phyloP scores from a whole-genome alignment of 2,888 invertebrate genomes.

The Xanthostigma xanthostigma region DNA sequence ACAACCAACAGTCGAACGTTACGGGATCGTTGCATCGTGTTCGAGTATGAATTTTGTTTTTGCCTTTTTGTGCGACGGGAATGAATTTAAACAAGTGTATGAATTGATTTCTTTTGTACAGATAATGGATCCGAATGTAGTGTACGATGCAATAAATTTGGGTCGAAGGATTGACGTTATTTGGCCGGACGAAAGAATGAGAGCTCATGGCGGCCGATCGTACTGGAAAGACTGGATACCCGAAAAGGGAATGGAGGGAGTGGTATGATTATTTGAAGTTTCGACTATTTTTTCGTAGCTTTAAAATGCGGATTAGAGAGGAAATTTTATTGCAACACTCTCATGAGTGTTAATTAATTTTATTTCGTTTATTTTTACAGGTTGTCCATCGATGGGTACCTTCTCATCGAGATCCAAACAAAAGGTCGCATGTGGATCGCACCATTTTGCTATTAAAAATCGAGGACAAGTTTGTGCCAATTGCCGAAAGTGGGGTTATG shows the following conservation, averaged over 20 bases:
- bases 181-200: constrained; percentile 87
- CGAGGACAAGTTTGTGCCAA: constrained; percentile 84
- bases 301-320: neutral
- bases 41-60: too few relatives aligned
- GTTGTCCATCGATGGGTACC: constrained; percentile 92
- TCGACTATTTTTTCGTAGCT: constrained; percentile 4
- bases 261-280: constrained; percentile 33
- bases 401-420: constrained; percentile 73
- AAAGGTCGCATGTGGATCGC: constrained; percentile 83
- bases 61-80: constrained; percentile 10
- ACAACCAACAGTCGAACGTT: too few relatives aligned
- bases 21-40: too few relatives aligned
- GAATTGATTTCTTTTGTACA: constrained; percentile 20
- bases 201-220: constrained; percentile 71
- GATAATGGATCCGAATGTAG: constrained; percentile 50
- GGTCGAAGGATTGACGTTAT: constrained; percentile 84
- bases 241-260: constrained; percentile 81
- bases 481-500: constrained; percentile 77
- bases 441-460: constrained; percentile 85
- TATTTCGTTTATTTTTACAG: constrained; percentile 24
- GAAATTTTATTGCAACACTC: neutral
- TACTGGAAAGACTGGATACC: constrained; percentile 88
- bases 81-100: constrained; percentile 20
- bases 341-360: neutral
- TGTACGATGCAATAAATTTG: constrained; percentile 83